These are phyloP conservation scores for Cariama cristata DNA, from an alignment of 2,113 vertebrate genomes.

Conservation along the genomic window DNA sequence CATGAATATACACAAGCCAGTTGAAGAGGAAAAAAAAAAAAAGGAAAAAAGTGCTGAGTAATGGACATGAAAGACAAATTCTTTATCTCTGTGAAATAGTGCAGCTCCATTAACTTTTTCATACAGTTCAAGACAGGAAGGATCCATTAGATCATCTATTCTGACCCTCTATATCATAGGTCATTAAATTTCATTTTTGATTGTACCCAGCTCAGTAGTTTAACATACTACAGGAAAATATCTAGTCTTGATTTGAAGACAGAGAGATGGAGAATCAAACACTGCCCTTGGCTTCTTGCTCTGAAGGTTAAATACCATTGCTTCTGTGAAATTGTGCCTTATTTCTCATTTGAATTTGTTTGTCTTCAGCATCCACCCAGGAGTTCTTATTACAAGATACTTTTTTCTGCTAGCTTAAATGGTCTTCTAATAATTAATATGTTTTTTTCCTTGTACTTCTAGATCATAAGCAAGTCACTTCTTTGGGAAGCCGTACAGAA, in stretches of 20 bases:
- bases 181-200: conserved; percentile 51
- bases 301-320: conserved; percentile 26
- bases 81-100: background rate
- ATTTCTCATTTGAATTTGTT: conserved; percentile 19
- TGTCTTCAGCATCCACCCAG: background rate
- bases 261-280: background rate
- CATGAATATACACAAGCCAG: background rate
- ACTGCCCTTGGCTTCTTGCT: conserved; percentile 13
- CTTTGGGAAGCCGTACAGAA: background rate
- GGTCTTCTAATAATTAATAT: background rate
- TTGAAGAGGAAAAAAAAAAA: background rate
- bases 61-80: background rate
- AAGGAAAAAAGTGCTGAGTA: background rate
- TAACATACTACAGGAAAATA: conserved; percentile 4
- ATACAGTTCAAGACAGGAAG: conserved; percentile 18
- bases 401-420: background rate
- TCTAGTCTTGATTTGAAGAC: background rate
- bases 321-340: background rate
- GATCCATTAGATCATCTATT: conserved; percentile 34
- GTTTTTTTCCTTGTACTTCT: background rate
- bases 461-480: background rate
- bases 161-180: conserved; percentile 22
- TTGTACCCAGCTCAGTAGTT: background rate
- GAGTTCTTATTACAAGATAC: background rate
- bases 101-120: conserved; percentile 32